A percentile compares a stretch with the other conserved stretches of the same genome.
phyloP scores from a whole-genome alignment of 2,797 vertebrate genomes.

The Novumbra hubbsi region DNA sequence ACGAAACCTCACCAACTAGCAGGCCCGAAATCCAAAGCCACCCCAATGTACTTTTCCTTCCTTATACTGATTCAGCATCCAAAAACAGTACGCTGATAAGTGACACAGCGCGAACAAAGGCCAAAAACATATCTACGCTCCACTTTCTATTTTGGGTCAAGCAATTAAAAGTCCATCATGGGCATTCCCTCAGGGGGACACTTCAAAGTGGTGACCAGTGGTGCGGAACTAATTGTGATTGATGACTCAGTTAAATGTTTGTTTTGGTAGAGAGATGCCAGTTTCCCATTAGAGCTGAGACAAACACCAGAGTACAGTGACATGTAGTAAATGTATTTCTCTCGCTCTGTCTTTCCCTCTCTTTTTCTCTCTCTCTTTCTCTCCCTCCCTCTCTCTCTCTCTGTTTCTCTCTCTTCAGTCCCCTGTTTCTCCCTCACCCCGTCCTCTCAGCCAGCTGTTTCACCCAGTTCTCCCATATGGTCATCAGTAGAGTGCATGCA shows the following conservation, averaged over 20 bases:
- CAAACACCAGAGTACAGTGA: conserved; percentile 21
- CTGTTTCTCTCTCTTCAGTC: not conserved
- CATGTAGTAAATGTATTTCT: not conserved
- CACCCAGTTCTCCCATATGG: not conserved
- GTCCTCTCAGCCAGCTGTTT: not conserved
- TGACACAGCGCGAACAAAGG: too few species aligned
- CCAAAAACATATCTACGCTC: conserved; percentile 11
- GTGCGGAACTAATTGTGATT: conserved; percentile 40
- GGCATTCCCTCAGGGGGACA: conserved; percentile 30
- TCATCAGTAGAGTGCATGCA: not conserved
- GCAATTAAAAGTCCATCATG: conserved; percentile 35
- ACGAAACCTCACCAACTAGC: too few species aligned
- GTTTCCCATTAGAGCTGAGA: conserved; percentile 41
- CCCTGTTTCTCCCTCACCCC: not conserved
- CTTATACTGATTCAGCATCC: too few species aligned
- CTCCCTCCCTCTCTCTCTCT: not conserved
- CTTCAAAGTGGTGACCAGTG: conserved; percentile 39
- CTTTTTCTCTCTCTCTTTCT: too few species aligned
- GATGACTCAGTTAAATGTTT: conserved; percentile 48
- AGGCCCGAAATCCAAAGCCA: too few species aligned
- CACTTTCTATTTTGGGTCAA: conserved; percentile 20
- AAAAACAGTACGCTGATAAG: too few species aligned
- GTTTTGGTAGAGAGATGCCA: conserved; percentile 53
- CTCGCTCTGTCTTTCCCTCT: conserved; percentile 15
- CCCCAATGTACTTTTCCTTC: too few species aligned